Base-by-base conservation (phyloP, 2,888 invertebrate species). In the Metacarcinus magister region DNA sequence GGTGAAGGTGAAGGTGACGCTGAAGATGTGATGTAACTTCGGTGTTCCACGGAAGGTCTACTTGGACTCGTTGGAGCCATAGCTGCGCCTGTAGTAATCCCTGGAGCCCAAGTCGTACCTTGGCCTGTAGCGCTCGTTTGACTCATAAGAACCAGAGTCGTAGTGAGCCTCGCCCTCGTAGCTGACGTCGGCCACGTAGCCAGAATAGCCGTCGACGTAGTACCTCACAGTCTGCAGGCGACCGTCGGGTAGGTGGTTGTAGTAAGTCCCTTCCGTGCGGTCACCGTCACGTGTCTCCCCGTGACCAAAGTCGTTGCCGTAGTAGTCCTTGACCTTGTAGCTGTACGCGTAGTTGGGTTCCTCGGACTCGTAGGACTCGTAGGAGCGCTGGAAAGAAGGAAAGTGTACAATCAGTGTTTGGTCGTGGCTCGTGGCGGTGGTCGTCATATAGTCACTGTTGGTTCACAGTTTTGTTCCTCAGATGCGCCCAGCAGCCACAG, bases 181-280 rank as follows among this genome's bases (percentile, higher is more conserved):
- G 87, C 48, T 92, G 32, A 96, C 95, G 39, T 95, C 87, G 7
- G 96, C 94, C 48, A 96, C 95, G 94, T 92, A 96, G 89, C 96
- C 96, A 28, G 95, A 95, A 82, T 96, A 91, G 13, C 95, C 95
- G 92, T 94, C 94, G 13, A 96, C 95, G 89, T 60, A 67, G 96
- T 96, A 96, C 54, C 39, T 89, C 44, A 96, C 96, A 89, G 87
- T 96, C 39, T 39, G 39, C 2, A 1, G 0, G 39, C 39, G 39
- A 2, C 39, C 39, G 39, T 39, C 39, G 39, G 39, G 39, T 2
- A 39, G 39, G 39, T 39, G 2, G 39, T 0, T 39, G 39, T 39
- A 39, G 90, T 96, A 96, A 13, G 23, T 44, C 7, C 96, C 96
- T 46, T 95, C n/a, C 28, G 94, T 95, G 92, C 19, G 8, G 48